Evolutionary conservation across 1,140 invertebrate species (phyloP), one percentile per base, ranked within the genome.

Genomic region (Macrobrachium nipponense): DNA sequence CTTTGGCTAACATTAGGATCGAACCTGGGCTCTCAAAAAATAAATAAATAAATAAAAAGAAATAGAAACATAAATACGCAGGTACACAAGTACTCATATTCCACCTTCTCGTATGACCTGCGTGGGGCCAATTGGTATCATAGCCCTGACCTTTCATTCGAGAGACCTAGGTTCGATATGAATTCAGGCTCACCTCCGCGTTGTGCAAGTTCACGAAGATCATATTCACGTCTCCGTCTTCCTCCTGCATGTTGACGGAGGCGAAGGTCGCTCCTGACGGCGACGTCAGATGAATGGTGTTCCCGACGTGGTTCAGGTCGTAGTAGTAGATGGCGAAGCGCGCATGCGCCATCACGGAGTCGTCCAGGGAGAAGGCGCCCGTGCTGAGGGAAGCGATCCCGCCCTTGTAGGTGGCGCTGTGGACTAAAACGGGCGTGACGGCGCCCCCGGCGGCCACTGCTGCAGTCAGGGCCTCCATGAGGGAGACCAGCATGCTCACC

Each of bases 401-500:
- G 12, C 85, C 85, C 17, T 77, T 77, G 44, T 87, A 87, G 36
- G 85, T 61, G 51, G 66, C 72, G 44, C 75, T 87, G 66, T 87
- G 85, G 15, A 87, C 85, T 10, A 87, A 36, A 20, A 87, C 78
- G 12, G 85, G 78, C 0, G 85, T 72, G n/a, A 66, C 76, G 12
- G 77, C 79, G n/a, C 86, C 88, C 18, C 84, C 82, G 4, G 82
- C 81, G 58, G 79, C 66, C 17, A 89, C 85, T n/a, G 88, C 86
- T 17, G 86, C 86, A n/a, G 86, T 80, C 1, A 89, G 82, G 4
- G 88, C 82, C 68, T 89, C 88, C 88, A 89, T 89, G 60, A 89
- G 81, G 10, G 88, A 70, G 58, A 92, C 91, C 90, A 94, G 93
- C 68, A 93, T 91, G 15, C 93, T 93, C 80, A 86, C 78, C 84